Percentiles rank a stretch among this genome's conserved stretches.
These are phyloP conservation scores for Parazoanthus darwini DNA, from an alignment of 92 coral and sea anemone species.

Conservation along the genomic window DNA sequence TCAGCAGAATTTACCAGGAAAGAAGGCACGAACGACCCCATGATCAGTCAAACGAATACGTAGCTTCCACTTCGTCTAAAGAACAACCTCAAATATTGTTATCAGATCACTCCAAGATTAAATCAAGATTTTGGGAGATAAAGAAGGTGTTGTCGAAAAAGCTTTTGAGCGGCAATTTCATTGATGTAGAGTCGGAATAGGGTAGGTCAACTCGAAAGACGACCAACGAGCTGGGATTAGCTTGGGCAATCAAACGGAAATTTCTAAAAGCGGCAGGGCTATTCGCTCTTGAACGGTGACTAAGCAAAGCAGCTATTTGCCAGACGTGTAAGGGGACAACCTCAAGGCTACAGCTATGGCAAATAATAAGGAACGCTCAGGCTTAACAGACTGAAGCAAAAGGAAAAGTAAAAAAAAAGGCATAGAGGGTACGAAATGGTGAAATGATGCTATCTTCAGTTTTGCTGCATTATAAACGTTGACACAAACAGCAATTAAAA, in stretches of 20 bases:
- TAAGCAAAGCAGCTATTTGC: too few species aligned
- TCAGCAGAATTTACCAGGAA: slow-evolving; percentile 33
- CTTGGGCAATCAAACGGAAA: too few species aligned
- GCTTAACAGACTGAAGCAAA: too few species aligned
- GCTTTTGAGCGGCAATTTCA: background rate
- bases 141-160: slow-evolving; percentile 3
- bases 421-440: background rate
- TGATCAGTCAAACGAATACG: background rate
- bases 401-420: background rate
- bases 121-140: background rate
- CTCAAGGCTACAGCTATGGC: too few species aligned
- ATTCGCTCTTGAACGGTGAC: too few species aligned
- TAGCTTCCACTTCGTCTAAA: slow-evolving; percentile 13
- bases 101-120: background rate
- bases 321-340: too few species aligned
- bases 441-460: background rate
- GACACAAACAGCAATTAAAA: background rate
- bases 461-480: background rate
- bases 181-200: background rate
- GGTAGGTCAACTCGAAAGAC: background rate
- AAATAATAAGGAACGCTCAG: too few species aligned
- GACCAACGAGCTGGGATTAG: slow-evolving; percentile 1
- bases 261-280: too few species aligned
- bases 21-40: slow-evolving; percentile 5
- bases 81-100: background rate